Base-by-base conservation (phyloP, 2,888 invertebrate species). In the Megastigmus dorsalis region DNA sequence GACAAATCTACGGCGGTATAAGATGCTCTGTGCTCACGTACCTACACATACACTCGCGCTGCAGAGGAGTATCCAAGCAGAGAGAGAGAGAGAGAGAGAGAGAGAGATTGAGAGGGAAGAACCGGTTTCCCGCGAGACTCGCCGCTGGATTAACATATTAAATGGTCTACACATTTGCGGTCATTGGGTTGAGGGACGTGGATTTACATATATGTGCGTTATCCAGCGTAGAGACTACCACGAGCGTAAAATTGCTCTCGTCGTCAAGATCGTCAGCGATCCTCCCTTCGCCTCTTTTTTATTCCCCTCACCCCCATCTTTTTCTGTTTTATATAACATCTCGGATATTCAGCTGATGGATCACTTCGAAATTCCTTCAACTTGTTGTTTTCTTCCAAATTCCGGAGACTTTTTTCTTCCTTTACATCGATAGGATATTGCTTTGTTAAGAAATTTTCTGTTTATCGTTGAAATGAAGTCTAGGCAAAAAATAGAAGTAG, bases 121-220 rank as follows among this genome's bases (percentile, higher is more conserved):
- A 82, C 82, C 82, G 80, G 82, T 81, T 81, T 77, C 75, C 77
- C 60, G 75, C 75, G 74, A 73, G 78, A 71, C 78, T 75, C 62
- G 67, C 70, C 77, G 55, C 62, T 43, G 76, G 79, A 83, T 83
- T 83, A 81, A 80, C 83, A 82, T 83, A 83, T 82, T 81, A 83
- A 83, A 83, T 80, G 82, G 80, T 80, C 80, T 80, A 79, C 76
- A 75, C 78, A 78, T 78, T 82, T 77, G 83, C 79, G 81, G 81
- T 82, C 81, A 82, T 82, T 80, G 79, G 78, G 79, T 78, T 78
- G 81, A 79, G 77, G 76, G 77, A 79, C 78, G 48, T 43, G 60
- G 55, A 75, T 79, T 77, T 76, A 68, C 66, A 71, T 67, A n/a
- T n/a, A 59, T 45, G 55, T 28, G 55, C 3, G 41, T 20, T 33